These are phyloP conservation scores for Littorina saxatilis DNA, from an alignment of 1,140 invertebrate genomes.

Conservation along the genomic window DNA sequence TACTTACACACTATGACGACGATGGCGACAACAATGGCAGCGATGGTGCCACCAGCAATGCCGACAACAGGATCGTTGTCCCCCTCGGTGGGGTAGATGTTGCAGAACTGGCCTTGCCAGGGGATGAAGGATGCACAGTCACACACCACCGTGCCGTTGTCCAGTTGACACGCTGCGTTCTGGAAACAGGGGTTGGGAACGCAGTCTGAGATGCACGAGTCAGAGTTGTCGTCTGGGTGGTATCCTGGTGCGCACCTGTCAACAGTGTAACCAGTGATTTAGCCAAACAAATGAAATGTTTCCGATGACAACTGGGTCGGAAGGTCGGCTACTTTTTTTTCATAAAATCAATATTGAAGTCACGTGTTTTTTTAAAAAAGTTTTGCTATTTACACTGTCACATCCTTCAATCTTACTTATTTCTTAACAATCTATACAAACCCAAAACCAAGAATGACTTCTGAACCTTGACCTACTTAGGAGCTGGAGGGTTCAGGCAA, in stretches of 20 bases:
- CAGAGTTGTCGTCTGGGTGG: neutral
- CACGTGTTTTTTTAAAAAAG: too few species aligned
- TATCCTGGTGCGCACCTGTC: constrained; percentile 31
- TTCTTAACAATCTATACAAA: too few species aligned
- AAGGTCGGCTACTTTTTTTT: too few species aligned
- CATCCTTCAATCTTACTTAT: too few species aligned
- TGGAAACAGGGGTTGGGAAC: constrained; percentile 69
- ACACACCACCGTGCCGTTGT: constrained; percentile 53
- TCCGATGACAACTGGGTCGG: too few species aligned
- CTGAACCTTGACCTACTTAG: too few species aligned
- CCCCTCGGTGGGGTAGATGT: constrained; percentile 27
- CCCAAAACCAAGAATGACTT: too few species aligned
- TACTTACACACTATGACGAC: constrained; percentile 71
- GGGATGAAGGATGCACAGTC: constrained; percentile 82
- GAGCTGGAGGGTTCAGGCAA: too few species aligned
- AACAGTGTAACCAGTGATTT: too few species aligned
- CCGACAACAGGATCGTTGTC: constrained; percentile 51
- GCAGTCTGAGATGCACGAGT: constrained; percentile 35
- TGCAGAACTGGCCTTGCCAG: constrained; percentile 89
- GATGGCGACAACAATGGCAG: constrained; percentile 71
- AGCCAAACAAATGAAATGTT: too few species aligned
- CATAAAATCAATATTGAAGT: too few species aligned
- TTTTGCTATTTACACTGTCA: too few species aligned
- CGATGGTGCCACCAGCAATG: constrained; percentile 68
- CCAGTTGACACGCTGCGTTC: constrained; percentile 52